phyloP scores from a whole-genome alignment of 2,113 vertebrate species.

The Fregata magnificens region DNA sequence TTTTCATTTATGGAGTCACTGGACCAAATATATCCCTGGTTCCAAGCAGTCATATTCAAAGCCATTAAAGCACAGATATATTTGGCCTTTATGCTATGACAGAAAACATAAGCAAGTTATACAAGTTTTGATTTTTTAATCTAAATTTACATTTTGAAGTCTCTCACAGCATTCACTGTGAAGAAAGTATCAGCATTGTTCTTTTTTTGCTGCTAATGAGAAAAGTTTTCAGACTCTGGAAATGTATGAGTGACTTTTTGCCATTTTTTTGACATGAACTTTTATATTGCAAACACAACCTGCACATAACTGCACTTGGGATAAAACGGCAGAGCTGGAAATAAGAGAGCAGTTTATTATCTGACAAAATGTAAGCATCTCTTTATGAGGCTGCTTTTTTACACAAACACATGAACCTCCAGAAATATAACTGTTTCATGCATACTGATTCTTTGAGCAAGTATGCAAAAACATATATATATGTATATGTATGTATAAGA shows the following conservation, averaged over 20 bases:
- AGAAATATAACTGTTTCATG: background rate
- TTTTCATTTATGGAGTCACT: background rate
- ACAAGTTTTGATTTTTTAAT: background rate
- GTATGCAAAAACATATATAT: background rate
- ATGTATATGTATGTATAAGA: too few relatives aligned
- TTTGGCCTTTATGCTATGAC: background rate
- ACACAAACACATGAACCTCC: too few relatives aligned
- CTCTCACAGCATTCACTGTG: background rate
- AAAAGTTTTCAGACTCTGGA: background rate
- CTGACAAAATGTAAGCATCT: background rate
- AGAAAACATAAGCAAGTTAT: background rate
- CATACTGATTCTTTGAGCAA: background rate
- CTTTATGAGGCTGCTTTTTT: background rate
- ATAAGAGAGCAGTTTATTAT: background rate
- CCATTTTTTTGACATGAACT: background rate
- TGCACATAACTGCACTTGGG: background rate
- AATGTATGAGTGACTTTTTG: background rate
- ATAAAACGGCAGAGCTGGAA: background rate
- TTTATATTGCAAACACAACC: background rate
- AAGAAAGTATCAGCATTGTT: background rate
- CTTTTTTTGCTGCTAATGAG: background rate
- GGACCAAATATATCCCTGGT: background rate
- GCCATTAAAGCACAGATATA: background rate
- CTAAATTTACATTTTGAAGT: background rate
- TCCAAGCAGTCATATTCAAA: background rate